phyloP scores from a whole-genome alignment of 2,113 vertebrate species.

The Sapayoa aenigma region DNA sequence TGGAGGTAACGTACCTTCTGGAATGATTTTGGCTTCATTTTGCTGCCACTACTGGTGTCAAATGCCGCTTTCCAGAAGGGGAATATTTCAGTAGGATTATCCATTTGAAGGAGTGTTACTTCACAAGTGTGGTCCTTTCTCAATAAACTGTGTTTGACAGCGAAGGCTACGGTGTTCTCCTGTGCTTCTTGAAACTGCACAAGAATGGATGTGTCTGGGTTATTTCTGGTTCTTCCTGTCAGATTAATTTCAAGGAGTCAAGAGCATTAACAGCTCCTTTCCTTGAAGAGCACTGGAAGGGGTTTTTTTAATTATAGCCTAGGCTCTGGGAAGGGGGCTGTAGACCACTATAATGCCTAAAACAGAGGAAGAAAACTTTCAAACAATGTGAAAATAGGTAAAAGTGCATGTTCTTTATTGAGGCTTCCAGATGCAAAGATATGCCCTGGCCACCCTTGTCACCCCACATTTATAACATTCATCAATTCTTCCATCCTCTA shows the following conservation, averaged over 20 bases:
- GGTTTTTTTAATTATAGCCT: background rate
- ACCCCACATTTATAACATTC: no score
- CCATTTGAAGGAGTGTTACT: background rate
- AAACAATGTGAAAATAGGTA: no score
- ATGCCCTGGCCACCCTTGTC: no score
- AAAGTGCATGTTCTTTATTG: no score
- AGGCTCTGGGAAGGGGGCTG: background rate
- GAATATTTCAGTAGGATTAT: background rate
- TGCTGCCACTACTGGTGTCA: background rate
- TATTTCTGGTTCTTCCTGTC: background rate
- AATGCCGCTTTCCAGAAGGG: background rate
- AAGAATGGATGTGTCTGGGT: background rate
- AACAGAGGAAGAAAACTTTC: no score
- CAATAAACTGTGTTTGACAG: conserved; percentile 20
- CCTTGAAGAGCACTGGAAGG: background rate
- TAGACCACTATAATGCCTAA: background rate
- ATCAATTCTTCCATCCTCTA: no score
- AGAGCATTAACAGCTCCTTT: background rate
- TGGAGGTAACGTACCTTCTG: background rate
- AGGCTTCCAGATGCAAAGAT: no score
- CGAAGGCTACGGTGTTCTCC: background rate
- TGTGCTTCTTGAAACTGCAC: background rate
- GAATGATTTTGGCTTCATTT: background rate
- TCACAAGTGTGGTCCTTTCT: background rate
- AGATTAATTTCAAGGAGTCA: conserved; percentile 19